phyloP scores from a whole-genome alignment of 2,888 invertebrate genomes.

The Troglohyphantes excavatus region DNA sequence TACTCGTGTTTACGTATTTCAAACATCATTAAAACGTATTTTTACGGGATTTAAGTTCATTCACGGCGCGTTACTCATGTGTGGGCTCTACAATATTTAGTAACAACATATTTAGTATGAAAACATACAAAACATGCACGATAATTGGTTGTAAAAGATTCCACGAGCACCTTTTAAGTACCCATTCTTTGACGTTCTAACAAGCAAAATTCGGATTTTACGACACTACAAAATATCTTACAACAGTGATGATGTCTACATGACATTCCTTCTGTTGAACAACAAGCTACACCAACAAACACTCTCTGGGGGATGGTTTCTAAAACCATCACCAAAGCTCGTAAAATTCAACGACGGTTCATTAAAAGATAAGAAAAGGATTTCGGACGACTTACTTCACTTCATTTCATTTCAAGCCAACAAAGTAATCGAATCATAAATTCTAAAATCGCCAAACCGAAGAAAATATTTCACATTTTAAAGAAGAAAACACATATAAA shows the following conservation, averaged over 20 bases:
- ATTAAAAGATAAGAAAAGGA: neutral
- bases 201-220: constrained; percentile 29
- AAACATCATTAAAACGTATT: neutral
- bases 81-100: neutral
- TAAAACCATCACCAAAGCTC: constrained; percentile 47
- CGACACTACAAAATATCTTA: neutral
- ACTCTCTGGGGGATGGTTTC: neutral
- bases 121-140: neutral
- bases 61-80: neutral
- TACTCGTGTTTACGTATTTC: neutral
- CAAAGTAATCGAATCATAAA: too few species aligned
- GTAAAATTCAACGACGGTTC: constrained; percentile 40
- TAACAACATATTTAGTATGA: neutral
- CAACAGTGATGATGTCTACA: neutral
- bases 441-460: too few species aligned
- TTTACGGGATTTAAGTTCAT: neutral
- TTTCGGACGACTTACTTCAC: neutral
- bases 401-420: too few species aligned
- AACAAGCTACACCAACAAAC: neutral
- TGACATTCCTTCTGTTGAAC: neutral
- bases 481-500: too few species aligned
- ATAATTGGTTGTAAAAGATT: neutral
- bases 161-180: neutral
- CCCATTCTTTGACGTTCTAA: neutral
- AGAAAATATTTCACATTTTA: too few species aligned